Base-by-base conservation (phyloP, 2,797 vertebrate genomes). In the Xenentodon cancila region DNA sequence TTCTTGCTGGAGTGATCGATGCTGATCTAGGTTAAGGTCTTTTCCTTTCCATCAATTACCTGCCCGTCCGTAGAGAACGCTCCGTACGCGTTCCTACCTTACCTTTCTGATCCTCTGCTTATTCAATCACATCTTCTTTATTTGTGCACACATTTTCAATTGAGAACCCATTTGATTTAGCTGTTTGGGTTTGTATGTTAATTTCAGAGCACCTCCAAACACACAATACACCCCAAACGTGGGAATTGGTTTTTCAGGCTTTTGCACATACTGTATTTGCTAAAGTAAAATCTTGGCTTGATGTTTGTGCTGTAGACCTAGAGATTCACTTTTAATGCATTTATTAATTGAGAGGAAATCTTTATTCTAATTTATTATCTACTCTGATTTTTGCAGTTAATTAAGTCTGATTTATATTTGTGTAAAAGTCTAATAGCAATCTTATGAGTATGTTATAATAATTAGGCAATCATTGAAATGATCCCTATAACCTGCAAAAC, bases 21-120 rank as follows among this genome's bases (percentile, higher is more conserved):
- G 77, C 66, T 82, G 73, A 89, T 90, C 78, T 87, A 58, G 82
- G 73, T 78, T 85, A 81, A 81, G 69, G 78, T 79, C 60, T 58
- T 85, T 75, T 87, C 73, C 78, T 82, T 85, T 82, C 32, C 32
- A 32, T 32, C 9, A 84, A 88, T 89, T 82, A 86, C 75, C 73
- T 73, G 30, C 65, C 75, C 85, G 82, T 86, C 81, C 84, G 70
- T 80, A 84, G 64, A 60, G 74, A 77, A 72, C 65, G 61, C 58
- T 67, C 69, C 30, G 25, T 25, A 25, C 25, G 5, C 25, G n/a
- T 25, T 25, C 5, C 25, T 55, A 59, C 58, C 30, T 22, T 53
- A 49, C 63, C 63, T 66, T 54, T 53, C 59, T 63, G 55, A 53
- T 46, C 56, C 47, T 63, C 53, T 61, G 25, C 62, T 77, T 70